These are phyloP conservation scores for Amiota minor DNA, from an alignment of 2,888 invertebrate genomes.

Conservation along the genomic window DNA sequence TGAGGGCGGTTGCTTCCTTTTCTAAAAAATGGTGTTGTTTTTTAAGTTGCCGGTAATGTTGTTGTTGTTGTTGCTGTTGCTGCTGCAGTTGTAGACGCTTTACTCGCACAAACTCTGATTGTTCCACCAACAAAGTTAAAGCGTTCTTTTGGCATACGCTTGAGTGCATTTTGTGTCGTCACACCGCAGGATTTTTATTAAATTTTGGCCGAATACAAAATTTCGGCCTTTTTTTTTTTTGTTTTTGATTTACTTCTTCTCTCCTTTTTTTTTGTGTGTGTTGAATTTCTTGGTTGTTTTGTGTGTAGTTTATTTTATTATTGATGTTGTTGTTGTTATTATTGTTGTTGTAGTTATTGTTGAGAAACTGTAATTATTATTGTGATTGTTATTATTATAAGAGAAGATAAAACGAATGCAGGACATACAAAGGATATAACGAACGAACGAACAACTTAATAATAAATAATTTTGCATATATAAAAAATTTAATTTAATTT, in stretches of 20 bases:
- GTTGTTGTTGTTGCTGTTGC: constrained; percentile 36
- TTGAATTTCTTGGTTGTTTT: constrained; percentile 40
- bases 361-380: too few relatives aligned
- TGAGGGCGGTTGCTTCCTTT: constrained; percentile 13
- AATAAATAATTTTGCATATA: too few relatives aligned
- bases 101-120: constrained; percentile 39
- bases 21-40: constrained; percentile 26
- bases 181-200: constrained; percentile 46
- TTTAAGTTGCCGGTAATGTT: constrained; percentile 43
- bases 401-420: too few relatives aligned
- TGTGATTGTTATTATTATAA: constrained; percentile 1
- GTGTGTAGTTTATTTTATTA: constrained; percentile 31
- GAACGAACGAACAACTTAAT: too few relatives aligned
- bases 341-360: background rate
- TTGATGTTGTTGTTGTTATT: constrained; percentile 40
- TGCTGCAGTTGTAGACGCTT: constrained; percentile 53
- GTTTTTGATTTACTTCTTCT: constrained; percentile 22
- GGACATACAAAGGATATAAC: too few relatives aligned
- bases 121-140: constrained; percentile 48
- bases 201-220: constrained; percentile 47
- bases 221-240: constrained; percentile 53
- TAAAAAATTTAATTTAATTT: too few relatives aligned
- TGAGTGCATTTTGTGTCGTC: constrained; percentile 68
- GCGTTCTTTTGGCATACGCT: constrained; percentile 54
- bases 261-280: constrained; percentile 25